These are phyloP conservation scores for Muschampia plurimacula DNA, from an alignment of 2,888 invertebrate species.

Conservation along the genomic window DNA sequence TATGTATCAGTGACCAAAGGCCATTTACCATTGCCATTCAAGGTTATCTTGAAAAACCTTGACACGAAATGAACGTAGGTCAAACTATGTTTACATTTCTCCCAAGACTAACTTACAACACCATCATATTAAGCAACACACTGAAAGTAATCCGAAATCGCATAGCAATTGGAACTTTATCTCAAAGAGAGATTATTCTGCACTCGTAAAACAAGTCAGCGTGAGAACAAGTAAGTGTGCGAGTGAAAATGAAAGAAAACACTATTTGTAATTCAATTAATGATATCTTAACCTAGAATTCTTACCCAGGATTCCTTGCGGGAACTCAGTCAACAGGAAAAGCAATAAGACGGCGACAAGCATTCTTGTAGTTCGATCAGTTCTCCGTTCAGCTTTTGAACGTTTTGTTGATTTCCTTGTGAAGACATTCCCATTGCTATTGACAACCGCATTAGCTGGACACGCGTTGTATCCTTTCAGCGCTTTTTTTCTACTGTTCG, in stretches of 20 bases:
- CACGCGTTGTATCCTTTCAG: constrained; percentile 82
- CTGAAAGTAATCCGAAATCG: too few relatives aligned
- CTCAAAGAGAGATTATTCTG: not conserved
- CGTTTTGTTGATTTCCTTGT: constrained; percentile 73
- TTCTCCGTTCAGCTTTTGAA: constrained; percentile 73
- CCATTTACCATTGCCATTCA: too few relatives aligned
- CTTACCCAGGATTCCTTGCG: constrained; percentile 90
- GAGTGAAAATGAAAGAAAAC: constrained; percentile 4
- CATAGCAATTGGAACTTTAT: not conserved
- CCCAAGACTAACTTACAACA: too few relatives aligned
- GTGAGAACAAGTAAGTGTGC: not conserved
- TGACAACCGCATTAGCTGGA: constrained; percentile 64
- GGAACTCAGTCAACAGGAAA: constrained; percentile 95
- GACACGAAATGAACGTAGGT: too few relatives aligned
- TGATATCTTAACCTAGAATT: not conserved
- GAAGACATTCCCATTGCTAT: constrained; percentile 72
- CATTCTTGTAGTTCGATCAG: constrained; percentile 95
- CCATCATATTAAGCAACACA: not conserved
- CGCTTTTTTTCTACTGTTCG: constrained; percentile 88
- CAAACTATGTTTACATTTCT: too few relatives aligned
- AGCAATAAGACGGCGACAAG: constrained; percentile 94
- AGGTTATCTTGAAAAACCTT: too few relatives aligned
- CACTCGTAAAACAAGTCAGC: not conserved
- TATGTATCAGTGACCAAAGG: too few relatives aligned
- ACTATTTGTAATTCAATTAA: not conserved